Base-by-base conservation (phyloP, 2,888 invertebrate species). In the Phanerotoma sp. region DNA sequence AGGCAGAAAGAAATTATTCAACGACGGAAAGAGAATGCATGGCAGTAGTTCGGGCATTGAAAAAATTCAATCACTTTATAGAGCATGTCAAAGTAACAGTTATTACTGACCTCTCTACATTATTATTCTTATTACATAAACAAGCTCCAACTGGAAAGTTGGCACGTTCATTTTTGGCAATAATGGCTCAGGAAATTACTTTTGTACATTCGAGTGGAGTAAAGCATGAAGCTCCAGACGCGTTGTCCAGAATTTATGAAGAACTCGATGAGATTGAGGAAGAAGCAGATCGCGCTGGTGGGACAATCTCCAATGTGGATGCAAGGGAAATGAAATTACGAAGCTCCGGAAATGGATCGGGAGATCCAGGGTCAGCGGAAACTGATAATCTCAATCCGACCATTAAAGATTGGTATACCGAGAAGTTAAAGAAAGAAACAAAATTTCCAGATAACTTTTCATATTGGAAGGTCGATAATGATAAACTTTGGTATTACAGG, bases 61-160 rank as follows among this genome's bases (percentile, higher is more conserved):
- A 20, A 1, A 58, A 60, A 5, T 54, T 57, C 28, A 51, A 60
- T 0, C 25, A 44, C 0, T 64, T 61, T 28, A 38, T 63, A 0
- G 52, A 62, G 28, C 55, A 56, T 0, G 54, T 51, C 3, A 9
- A 10, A 1, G 62, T 66, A 15, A 62, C 60, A 0, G 65, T 67
- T 0, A 41, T 63, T 3, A 68, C 66, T 0, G 66, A 69, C 13
- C 60, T 62, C 11, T 51, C 35, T 5, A 57, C 58, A n/a, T 13
- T 64, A 56, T 37, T 63, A 5, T 22, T 49, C 2, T 47, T 53
- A 10, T 13, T 56, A 1, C n/a, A n/a, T n/a, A 54, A 54, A 20
- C 42, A 7, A 6, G 5, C 56, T 20, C 56, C 52, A 4, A 49
- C 15, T 13, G 28, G 44, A 5, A 7, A 38, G 28, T 15, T 45